Evolutionary conservation across 1,140 invertebrate species (phyloP).

Genomic region (Geopemphigus sp.): DNA sequence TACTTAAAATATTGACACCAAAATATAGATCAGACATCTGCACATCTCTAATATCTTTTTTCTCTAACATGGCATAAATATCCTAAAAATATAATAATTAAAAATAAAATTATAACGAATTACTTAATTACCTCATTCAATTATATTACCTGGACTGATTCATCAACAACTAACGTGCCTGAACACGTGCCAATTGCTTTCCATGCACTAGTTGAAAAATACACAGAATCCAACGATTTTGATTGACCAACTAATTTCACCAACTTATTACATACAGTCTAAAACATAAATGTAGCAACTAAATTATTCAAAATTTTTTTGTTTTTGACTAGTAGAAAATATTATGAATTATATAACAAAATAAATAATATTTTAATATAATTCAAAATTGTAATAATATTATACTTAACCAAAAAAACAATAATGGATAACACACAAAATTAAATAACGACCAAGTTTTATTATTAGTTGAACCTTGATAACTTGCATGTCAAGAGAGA

Average conservation of each 20-base stretch:
- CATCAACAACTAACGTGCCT: constrained; percentile 53
- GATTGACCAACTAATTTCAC: constrained; percentile 56
- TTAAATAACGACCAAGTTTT: too few species aligned
- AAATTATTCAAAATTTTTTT: too few species aligned
- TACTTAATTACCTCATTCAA: neutral
- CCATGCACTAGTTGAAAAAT: constrained; percentile 59
- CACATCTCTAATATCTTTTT: constrained; percentile 53
- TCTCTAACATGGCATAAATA: constrained; percentile 52
- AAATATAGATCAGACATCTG: constrained; percentile 50
- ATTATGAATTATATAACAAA: too few species aligned
- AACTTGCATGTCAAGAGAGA: too few species aligned
- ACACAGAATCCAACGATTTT: constrained; percentile 59
- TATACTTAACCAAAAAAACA: neutral
- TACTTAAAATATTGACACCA: constrained; percentile 5
- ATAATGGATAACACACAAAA: neutral
- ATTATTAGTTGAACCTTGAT: too few species aligned
- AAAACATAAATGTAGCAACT: constrained; percentile 51
- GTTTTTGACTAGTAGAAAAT: too few species aligned
- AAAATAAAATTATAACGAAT: neutral
- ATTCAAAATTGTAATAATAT: neutral
- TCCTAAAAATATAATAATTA: constrained; percentile 13
- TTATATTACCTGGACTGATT: constrained; percentile 55
- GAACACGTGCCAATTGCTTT: constrained; percentile 58
- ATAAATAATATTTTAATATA: too few species aligned
- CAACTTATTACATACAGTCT: constrained; percentile 62